These are phyloP conservation scores for Leistus spinibarbis DNA, from an alignment of 2,888 invertebrate genomes.

Conservation along the genomic window DNA sequence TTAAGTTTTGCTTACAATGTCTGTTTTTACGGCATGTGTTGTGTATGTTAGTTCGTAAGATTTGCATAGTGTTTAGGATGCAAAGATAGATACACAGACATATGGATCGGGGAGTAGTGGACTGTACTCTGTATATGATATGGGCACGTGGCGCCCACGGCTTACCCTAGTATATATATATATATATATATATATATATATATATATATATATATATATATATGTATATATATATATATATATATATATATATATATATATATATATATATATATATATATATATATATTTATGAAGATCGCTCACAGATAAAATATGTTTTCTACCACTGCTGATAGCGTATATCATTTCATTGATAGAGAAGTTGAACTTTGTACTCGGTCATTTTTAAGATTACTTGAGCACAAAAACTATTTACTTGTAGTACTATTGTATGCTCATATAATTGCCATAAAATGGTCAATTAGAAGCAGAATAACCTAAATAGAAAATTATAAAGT, in stretches of 20 bases:
- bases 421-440: background rate
- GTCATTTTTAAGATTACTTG: background rate
- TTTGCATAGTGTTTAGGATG: too few relatives aligned
- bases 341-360: background rate
- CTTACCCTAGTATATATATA: constrained; percentile 33
- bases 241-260: constrained; percentile 27
- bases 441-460: background rate
- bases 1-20: too few relatives aligned
- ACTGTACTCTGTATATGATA: too few relatives aligned
- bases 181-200: constrained; percentile 20
- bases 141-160: too few relatives aligned
- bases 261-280: constrained; percentile 30
- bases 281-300: background rate
- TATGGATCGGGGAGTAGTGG: too few relatives aligned
- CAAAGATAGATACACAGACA: too few relatives aligned
- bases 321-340: background rate
- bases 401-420: background rate
- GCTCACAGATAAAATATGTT: background rate
- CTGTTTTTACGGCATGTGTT: too few relatives aligned
- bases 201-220: background rate
- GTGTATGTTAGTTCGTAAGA: too few relatives aligned
- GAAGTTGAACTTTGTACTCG: background rate
- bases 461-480: background rate
- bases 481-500: background rate
- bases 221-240: constrained; percentile 16